Conservation (phyloP, 2,888 invertebrate species). For the Platycheirus rosarum region DNA sequence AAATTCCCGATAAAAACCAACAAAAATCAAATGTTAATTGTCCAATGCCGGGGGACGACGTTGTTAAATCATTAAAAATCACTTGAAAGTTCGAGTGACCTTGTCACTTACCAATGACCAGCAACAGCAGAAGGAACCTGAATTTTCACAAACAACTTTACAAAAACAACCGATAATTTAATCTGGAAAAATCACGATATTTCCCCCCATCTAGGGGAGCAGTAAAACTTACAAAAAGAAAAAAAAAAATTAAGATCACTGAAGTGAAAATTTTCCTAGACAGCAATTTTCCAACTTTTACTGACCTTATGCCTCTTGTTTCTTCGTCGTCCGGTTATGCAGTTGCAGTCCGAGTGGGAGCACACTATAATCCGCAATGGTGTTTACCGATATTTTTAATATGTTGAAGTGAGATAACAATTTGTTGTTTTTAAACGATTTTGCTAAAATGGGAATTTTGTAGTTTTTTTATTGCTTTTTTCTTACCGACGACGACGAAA, state of each 20-base stretch:
- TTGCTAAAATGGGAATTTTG: slow-evolving; percentile 52
- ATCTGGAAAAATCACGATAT: slow-evolving; percentile 1
- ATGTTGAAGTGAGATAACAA: slow-evolving; percentile 47
- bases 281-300: slow-evolving; percentile 59
- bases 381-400: slow-evolving; percentile 35
- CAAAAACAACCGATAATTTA: neutral
- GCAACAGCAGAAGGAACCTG: neutral
- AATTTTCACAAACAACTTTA: slow-evolving; percentile 10
- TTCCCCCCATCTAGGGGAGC: too few species aligned
- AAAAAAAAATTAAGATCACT: slow-evolving; percentile 19
- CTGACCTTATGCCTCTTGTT: slow-evolving; percentile 69
- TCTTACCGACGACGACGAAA: slow-evolving; percentile 42
- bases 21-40: too few species aligned
- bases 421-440: slow-evolving; percentile 6
- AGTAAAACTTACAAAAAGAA: neutral
- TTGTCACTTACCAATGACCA: slow-evolving; percentile 53
- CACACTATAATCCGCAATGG: slow-evolving; percentile 63
- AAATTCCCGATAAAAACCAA: too few species aligned
- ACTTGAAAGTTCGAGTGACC: slow-evolving; percentile 46
- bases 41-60: slow-evolving; percentile 24
- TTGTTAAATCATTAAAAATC: slow-evolving; percentile 23
- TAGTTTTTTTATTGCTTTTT: slow-evolving; percentile 5
- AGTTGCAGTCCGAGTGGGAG: slow-evolving; percentile 60
- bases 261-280: slow-evolving; percentile 60
- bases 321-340: slow-evolving; percentile 42